Conservation (phyloP, 1,140 invertebrate genomes). For the Amphibalanus amphitrite region DNA sequence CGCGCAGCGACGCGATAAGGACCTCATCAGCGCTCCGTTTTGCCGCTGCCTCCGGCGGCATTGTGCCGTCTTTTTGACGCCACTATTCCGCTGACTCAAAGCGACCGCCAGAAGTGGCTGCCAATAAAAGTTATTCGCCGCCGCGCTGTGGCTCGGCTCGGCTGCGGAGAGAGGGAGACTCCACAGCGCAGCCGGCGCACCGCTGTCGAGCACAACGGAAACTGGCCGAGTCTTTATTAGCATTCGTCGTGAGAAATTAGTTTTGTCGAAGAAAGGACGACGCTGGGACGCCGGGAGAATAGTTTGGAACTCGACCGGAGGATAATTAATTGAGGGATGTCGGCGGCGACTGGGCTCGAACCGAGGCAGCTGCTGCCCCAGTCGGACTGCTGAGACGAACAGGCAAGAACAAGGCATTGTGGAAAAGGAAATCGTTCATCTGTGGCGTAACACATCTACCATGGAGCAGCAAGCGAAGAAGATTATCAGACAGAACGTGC, state of each 20-base stretch:
- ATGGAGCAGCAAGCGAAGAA: background rate
- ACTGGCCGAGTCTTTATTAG: background rate
- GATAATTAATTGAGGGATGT: background rate
- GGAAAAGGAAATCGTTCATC: no score
- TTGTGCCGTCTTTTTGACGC: background rate
- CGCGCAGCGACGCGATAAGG: background rate
- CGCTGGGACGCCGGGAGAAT: constrained; percentile 34
- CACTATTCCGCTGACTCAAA: background rate
- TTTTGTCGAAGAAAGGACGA: background rate
- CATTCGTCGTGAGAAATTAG: background rate
- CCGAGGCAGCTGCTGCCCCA: background rate
- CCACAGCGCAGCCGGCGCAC: no score
- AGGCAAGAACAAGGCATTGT: background rate
- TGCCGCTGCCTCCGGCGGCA: background rate
- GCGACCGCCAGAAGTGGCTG: background rate
- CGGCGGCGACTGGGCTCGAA: background rate
- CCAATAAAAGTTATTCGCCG: background rate
- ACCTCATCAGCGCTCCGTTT: background rate
- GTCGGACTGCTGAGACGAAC: background rate
- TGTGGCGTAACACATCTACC: no score
- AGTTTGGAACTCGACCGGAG: background rate
- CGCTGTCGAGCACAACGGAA: no score
- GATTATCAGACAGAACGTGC: background rate
- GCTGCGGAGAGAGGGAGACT: background rate
- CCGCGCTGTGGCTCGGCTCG: no score